Evolutionary conservation across 2,797 vertebrate species (phyloP).

Genomic region (Enteromius argenteus): DNA sequence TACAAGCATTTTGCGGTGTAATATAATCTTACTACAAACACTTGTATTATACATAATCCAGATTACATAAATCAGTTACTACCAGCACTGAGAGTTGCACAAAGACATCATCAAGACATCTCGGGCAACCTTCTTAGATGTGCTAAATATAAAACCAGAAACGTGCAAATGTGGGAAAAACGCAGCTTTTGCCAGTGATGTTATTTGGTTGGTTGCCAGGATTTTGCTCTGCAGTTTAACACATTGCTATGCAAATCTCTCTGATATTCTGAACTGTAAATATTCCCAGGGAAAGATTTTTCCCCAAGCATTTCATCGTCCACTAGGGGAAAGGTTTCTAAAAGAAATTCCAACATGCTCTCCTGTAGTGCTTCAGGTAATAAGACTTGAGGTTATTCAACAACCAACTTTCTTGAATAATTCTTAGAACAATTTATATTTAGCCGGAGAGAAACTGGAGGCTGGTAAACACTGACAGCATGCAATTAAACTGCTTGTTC

Average conservation of each 20-base stretch:
- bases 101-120: neutral
- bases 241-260: neutral
- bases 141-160: neutral
- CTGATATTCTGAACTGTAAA: neutral
- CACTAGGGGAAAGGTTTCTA: neutral
- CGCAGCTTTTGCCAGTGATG: neutral
- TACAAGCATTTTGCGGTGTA: neutral
- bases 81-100: neutral
- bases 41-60: neutral
- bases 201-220: neutral
- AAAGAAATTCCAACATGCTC: neutral
- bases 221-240: neutral
- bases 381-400: conserved; percentile 37
- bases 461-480: conserved; percentile 35
- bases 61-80: neutral
- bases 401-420: conserved; percentile 23
- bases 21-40: neutral
- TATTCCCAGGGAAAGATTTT: neutral
- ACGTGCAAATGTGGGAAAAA: neutral
- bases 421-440: conserved; percentile 33
- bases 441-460: conserved; percentile 33
- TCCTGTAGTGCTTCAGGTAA: conserved; percentile 6
- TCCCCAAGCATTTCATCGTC: neutral
- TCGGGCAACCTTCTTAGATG: too few relatives aligned
- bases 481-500: conserved; percentile 44